phyloP scores from a whole-genome alignment of 2,797 vertebrate genomes.

The Paramormyrops hopkinsi region DNA sequence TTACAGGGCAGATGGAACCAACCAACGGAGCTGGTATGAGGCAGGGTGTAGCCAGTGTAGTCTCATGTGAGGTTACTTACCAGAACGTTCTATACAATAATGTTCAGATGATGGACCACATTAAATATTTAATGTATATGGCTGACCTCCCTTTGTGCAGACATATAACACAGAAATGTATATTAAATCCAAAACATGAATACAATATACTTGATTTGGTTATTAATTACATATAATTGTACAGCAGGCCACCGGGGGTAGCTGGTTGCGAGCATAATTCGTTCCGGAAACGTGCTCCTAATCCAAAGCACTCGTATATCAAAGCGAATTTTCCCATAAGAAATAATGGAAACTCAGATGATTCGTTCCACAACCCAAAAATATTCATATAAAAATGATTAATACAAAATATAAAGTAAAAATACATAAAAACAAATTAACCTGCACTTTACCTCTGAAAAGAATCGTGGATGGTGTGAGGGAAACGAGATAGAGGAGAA shows the following conservation, averaged over 20 bases:
- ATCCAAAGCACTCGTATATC: too few relatives aligned
- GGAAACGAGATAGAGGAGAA: too few relatives aligned
- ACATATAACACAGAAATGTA: slow-evolving; percentile 2
- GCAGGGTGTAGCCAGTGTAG: background rate
- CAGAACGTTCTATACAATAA: background rate
- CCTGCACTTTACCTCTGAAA: too few relatives aligned
- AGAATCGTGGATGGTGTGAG: too few relatives aligned
- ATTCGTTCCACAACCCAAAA: too few relatives aligned
- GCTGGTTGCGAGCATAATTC: too few relatives aligned
- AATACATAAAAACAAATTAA: too few relatives aligned
- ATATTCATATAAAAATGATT: too few relatives aligned
- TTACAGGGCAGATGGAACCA: background rate
- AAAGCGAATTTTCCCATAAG: too few relatives aligned
- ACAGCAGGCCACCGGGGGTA: background rate
- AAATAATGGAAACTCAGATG: too few relatives aligned
- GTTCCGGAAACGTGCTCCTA: too few relatives aligned
- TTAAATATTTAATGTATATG: background rate
- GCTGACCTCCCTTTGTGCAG: background rate
- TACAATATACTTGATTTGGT: background rate
- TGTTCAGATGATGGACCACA: background rate
- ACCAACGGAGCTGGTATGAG: background rate
- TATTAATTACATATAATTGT: background rate
- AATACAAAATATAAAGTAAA: too few relatives aligned
- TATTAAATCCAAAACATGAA: background rate
- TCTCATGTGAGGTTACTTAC: background rate